Base-by-base conservation (phyloP, 2,797 vertebrate species). In the Liasis olivaceus region DNA sequence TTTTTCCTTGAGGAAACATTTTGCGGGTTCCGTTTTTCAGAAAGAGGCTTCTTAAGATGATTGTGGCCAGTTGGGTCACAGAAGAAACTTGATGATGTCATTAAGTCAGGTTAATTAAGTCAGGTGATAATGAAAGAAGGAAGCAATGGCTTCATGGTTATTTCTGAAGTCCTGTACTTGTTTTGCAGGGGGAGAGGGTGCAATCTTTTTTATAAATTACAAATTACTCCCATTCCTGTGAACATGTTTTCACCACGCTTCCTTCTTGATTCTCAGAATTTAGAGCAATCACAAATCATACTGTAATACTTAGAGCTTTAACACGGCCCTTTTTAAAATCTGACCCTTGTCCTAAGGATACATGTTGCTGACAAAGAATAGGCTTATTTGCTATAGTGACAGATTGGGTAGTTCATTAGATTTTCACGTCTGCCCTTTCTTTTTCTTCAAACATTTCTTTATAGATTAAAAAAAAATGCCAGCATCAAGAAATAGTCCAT, bases 341-440 rank as follows among this genome's bases (percentile, higher is more conserved):
- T 54, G 6, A 66, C 2, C 47, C 15, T 66, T 64, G 66, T 66
- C 54, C 54, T 58, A 28, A 31, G 15, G 63, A 11, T 0, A 54
- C 8, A 69, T 85, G 28, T 91, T 60, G 4, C 31, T 86, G 47
- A 9, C 63, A 51, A 28, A 22, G 26, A 24, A 85, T 4, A 24
- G n/a, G 92, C 69, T 42, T 20, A 20, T 88, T 81, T 69, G 47
- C 54, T 90, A 24, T 54, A 87, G 90, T 89, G 12, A 3, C 12
- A 36, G 69, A 1, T 17, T 13, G 13, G 42, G 20, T 54, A 58
- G 26, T 88, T 87, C 20, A 22, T 81, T 81, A 81, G 36, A 81
- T 85, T 77, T 93, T 90, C 8, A 87, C 94, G 94, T 93, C 56
- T 86, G 22, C 87, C 89, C 15, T 69, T 13, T 22, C 88, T 91